Percentiles rank a stretch among this genome's conserved stretches.
phyloP scores from a whole-genome alignment of 2,888 invertebrate genomes.

The Xanthorhoe designata region DNA sequence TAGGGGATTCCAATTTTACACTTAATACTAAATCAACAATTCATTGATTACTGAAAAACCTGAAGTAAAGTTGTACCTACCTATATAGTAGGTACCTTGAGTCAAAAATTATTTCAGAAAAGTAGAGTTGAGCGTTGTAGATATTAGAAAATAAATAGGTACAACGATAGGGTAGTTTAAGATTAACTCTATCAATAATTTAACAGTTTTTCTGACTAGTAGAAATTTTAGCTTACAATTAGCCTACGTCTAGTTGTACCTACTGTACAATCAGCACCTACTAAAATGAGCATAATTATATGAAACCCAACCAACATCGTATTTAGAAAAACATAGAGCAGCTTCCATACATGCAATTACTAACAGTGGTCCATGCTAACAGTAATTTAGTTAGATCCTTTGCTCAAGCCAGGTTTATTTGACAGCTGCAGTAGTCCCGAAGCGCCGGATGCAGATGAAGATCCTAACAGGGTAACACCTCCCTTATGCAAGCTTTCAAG shows the following conservation, averaged over 20 bases:
- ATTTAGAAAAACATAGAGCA: not conserved
- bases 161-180: no score
- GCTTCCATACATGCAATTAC: constrained; percentile 14
- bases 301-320: not conserved
- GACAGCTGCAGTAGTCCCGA: constrained; percentile 27
- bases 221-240: not conserved
- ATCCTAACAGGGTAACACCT: constrained; percentile 5
- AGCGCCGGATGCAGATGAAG: constrained; percentile 25
- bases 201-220: no score
- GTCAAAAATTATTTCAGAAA: no score
- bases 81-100: no score
- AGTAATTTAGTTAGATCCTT: constrained; percentile 17
- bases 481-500: not conserved
- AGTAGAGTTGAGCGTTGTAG: no score
- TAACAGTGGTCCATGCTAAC: no score
- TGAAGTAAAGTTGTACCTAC: no score
- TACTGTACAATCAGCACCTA: not conserved
- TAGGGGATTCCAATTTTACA: not conserved
- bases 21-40: no score
- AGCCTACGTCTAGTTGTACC: not conserved
- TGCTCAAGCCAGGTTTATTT: constrained; percentile 23
- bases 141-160: no score
- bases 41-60: no score
- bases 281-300: not conserved
- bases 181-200: no score